These are phyloP conservation scores for Pterocles burchelli DNA, from an alignment of 2,113 vertebrate genomes.

Conservation along the genomic window DNA sequence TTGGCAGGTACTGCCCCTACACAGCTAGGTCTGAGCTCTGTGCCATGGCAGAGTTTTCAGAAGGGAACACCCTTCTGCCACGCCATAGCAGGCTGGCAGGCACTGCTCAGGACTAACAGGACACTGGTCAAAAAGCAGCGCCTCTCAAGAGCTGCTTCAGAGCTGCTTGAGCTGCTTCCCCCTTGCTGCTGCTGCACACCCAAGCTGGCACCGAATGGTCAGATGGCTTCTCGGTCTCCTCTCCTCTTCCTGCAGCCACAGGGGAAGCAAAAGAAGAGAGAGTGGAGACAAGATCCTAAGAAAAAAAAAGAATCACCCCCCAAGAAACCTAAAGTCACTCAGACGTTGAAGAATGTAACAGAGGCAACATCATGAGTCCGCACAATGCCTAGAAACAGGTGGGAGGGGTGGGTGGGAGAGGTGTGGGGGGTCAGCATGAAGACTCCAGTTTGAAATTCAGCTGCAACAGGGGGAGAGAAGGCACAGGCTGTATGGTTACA, in stretches of 20 bases:
- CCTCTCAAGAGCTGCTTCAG: not conserved
- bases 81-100: not conserved
- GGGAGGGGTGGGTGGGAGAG: too few species aligned
- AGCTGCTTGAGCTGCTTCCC: not conserved
- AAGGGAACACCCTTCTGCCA: not conserved
- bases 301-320: not conserved
- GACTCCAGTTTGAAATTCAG: not conserved
- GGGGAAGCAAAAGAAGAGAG: not conserved
- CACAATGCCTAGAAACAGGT: not conserved
- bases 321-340: not conserved
- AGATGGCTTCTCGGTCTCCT: not conserved
- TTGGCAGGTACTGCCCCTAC: not conserved
- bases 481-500: not conserved
- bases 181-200: not conserved
- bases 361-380: not conserved
- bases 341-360: not conserved
- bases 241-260: not conserved
- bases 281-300: not conserved
- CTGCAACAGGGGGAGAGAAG: not conserved
- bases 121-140: not conserved
- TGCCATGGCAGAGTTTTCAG: not conserved
- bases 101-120: not conserved
- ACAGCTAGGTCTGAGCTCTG: not conserved
- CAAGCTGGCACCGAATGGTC: not conserved
- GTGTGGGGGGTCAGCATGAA: not conserved